phyloP scores from a whole-genome alignment of 2,888 invertebrate species.

The Hirtodrosophila trivittata region DNA sequence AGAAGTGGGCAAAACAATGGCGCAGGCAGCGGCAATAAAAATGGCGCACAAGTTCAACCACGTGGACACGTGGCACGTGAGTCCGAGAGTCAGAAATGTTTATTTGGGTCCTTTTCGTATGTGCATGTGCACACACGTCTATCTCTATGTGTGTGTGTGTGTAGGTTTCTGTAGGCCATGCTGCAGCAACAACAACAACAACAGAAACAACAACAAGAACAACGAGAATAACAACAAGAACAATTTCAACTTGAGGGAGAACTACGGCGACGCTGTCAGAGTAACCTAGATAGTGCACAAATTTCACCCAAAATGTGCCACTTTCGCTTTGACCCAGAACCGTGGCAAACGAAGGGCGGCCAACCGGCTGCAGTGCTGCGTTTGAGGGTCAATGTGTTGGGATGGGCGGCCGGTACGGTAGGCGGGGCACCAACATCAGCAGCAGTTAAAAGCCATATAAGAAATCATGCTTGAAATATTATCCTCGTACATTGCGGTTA shows the following conservation, averaged over 20 bases:
- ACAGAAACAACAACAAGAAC: slow-evolving; percentile 33
- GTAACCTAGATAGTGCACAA: slow-evolving; percentile 77
- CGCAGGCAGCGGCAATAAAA: slow-evolving; percentile 68
- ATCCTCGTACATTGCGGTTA: slow-evolving; percentile 74
- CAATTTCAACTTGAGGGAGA: slow-evolving; percentile 63
- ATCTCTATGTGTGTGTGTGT: slow-evolving; percentile 15
- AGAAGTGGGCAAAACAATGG: slow-evolving; percentile 63
- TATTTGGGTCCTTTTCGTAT: slow-evolving; percentile 67
- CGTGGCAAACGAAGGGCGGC: slow-evolving; percentile 64
- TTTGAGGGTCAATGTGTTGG: slow-evolving; percentile 71
- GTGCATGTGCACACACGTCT: slow-evolving; percentile 7
- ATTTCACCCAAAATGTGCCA: slow-evolving; percentile 78
- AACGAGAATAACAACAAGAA: slow-evolving; percentile 41
- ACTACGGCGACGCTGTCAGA: slow-evolving; percentile 67
- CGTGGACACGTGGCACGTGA: slow-evolving; percentile 68
- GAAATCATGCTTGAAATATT: slow-evolving; percentile 81
- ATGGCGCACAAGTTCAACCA: slow-evolving; percentile 79
- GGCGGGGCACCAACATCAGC: slow-evolving; percentile 7
- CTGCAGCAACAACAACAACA: slow-evolving; percentile 41
- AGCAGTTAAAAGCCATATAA: slow-evolving; percentile 60
- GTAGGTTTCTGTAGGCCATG: slow-evolving; percentile 62
- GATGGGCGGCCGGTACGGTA: slow-evolving; percentile 16
- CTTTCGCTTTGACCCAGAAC: slow-evolving; percentile 78
- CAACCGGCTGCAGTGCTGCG: slow-evolving; percentile 46
- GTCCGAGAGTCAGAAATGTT: slow-evolving; percentile 76